Percentiles rank a stretch among this genome's conserved stretches.
Evolutionary conservation across 2,888 invertebrate genomes (phyloP).

Genomic region (Autographa gamma): DNA sequence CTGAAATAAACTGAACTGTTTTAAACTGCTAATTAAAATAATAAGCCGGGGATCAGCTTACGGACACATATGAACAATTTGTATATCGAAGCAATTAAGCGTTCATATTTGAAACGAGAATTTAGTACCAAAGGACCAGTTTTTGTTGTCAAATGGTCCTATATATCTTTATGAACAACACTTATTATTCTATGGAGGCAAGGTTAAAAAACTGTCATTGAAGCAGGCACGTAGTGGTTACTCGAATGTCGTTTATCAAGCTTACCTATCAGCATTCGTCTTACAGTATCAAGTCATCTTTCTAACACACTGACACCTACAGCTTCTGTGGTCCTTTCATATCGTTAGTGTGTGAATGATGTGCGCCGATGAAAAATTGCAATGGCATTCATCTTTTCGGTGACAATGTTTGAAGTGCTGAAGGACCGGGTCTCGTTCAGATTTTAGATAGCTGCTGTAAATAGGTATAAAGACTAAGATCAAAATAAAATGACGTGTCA

Average conservation of each 20-base stretch:
- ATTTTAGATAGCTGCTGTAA: slow-evolving; percentile 12
- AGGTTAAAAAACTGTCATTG: slow-evolving; percentile 56
- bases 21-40: background rate
- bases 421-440: slow-evolving; percentile 20
- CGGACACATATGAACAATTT: background rate
- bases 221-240: slow-evolving; percentile 59
- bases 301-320: slow-evolving; percentile 55
- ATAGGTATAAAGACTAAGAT: too few species aligned
- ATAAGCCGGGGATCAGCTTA: too few species aligned
- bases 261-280: slow-evolving; percentile 72
- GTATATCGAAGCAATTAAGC: too few species aligned
- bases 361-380: slow-evolving; percentile 55
- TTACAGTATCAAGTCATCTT: slow-evolving; percentile 72
- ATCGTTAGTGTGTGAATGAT: slow-evolving; percentile 32
- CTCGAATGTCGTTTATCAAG: slow-evolving; percentile 75
- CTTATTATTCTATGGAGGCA: slow-evolving; percentile 56
- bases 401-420: slow-evolving; percentile 20
- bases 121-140: slow-evolving; percentile 12
- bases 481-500: too few species aligned
- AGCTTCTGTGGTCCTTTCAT: slow-evolving; percentile 40
- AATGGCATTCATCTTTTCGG: slow-evolving; percentile 38
- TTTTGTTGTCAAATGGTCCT: slow-evolving; percentile 18
- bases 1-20: background rate
- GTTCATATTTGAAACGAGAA: background rate
- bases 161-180: slow-evolving; percentile 32